These are phyloP conservation scores for Spisula subtruncata DNA, from an alignment of 2,888 invertebrate species.

Conservation along the genomic window DNA sequence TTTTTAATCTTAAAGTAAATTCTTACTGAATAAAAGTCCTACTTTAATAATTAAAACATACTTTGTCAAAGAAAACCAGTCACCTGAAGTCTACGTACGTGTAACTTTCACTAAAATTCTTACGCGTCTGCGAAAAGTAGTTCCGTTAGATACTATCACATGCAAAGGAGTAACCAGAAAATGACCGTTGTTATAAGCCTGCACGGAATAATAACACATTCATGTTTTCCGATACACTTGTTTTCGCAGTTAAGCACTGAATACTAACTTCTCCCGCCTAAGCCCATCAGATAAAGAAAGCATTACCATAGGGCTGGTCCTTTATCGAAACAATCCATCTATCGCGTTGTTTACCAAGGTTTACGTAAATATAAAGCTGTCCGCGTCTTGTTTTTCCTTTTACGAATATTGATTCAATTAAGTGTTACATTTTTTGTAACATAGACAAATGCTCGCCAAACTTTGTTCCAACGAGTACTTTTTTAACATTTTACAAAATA, in stretches of 20 bases:
- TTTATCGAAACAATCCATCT: too few species aligned
- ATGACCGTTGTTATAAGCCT: background rate
- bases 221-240: background rate
- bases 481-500: too few species aligned
- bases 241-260: background rate
- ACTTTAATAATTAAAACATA: background rate
- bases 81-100: background rate
- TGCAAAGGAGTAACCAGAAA: background rate
- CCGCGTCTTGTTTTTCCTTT: too few species aligned
- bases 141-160: background rate
- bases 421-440: too few species aligned
- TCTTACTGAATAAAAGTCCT: background rate
- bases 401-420: too few species aligned
- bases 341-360: too few species aligned
- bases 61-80: background rate
- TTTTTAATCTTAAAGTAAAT: background rate
- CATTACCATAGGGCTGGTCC: too few species aligned
- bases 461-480: too few species aligned
- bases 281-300: background rate
- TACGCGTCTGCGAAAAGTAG: background rate
- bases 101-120: background rate
- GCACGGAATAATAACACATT: background rate
- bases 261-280: background rate
- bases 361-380: too few species aligned
- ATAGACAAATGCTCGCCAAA: too few species aligned